Percentiles rank a stretch among this genome's conserved stretches.
Evolutionary conservation across 2,888 invertebrate genomes (phyloP).

Genomic region (Cremastinae sp.): DNA sequence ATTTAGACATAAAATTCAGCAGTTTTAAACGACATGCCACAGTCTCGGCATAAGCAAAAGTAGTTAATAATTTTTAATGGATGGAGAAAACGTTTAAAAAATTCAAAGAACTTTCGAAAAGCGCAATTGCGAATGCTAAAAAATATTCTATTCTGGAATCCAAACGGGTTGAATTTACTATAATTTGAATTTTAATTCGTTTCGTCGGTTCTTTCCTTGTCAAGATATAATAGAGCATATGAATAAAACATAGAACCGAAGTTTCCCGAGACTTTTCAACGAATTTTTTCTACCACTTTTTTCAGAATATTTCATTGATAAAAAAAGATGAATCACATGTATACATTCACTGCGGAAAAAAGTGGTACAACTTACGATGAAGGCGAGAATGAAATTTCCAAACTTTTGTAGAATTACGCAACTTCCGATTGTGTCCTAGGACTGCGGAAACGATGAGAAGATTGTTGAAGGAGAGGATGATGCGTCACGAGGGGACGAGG

Average conservation of each 20-base stretch:
- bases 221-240: constrained; percentile 24
- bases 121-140: no score
- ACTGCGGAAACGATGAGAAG: constrained; percentile 9
- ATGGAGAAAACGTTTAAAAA: no score
- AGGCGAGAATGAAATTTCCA: no score
- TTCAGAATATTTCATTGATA: no score
- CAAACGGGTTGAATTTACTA: constrained; percentile 2
- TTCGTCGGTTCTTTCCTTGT: neutral
- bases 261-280: constrained; percentile 9
- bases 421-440: constrained; percentile 1
- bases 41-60: no score
- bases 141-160: no score
- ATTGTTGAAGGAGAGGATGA: constrained; percentile 32
- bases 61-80: no score
- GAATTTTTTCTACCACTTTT: neutral
- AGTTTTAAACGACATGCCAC: no score
- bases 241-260: constrained; percentile 38
- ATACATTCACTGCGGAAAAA: neutral
- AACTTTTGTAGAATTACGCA: neutral
- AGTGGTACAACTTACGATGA: no score
- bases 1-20: no score
- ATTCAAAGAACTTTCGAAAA: no score
- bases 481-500: constrained; percentile 37
- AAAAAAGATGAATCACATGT: no score
- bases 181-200: constrained; percentile 20